A percentile compares a stretch with the other conserved stretches of the same genome.
These are phyloP conservation scores for Saccopteryx bilineata DNA, from an alignment of 2,113 vertebrate species.

Conservation along the genomic window DNA sequence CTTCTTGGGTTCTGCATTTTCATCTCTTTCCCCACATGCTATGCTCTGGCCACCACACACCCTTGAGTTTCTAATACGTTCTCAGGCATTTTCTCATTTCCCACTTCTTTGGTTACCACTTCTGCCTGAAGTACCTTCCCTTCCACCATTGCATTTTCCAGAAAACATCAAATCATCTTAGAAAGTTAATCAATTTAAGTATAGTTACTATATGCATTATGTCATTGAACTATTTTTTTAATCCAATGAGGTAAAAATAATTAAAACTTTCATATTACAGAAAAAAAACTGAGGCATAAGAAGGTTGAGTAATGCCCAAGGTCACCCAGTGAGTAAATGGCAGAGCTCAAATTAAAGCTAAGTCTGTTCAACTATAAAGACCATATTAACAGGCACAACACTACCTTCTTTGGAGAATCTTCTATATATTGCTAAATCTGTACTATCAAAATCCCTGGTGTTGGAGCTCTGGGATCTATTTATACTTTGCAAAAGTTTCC, in stretches of 20 bases:
- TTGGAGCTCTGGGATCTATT: background rate
- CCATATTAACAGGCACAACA: background rate
- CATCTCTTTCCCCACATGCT: background rate
- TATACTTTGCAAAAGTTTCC: background rate
- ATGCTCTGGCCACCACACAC: background rate
- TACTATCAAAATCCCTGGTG: background rate
- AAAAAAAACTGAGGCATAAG: background rate
- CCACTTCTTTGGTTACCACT: background rate
- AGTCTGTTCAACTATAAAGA: background rate
- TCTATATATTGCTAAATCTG: background rate
- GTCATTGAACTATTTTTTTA: background rate
- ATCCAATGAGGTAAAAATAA: background rate
- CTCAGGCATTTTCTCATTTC: background rate
- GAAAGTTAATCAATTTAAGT: background rate
- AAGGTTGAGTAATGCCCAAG: background rate
- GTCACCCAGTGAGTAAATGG: background rate
- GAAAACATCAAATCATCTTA: background rate
- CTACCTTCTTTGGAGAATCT: background rate
- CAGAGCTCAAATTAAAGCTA: background rate
- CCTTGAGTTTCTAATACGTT: background rate
- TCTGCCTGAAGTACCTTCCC: background rate
- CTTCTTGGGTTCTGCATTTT: background rate
- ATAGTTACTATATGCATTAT: background rate
- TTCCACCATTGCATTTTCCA: constrained; percentile 1
- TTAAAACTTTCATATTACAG: constrained; percentile 4